Conservation (phyloP, 1,140 invertebrate species). For the Paraescarpia echinospica region DNA sequence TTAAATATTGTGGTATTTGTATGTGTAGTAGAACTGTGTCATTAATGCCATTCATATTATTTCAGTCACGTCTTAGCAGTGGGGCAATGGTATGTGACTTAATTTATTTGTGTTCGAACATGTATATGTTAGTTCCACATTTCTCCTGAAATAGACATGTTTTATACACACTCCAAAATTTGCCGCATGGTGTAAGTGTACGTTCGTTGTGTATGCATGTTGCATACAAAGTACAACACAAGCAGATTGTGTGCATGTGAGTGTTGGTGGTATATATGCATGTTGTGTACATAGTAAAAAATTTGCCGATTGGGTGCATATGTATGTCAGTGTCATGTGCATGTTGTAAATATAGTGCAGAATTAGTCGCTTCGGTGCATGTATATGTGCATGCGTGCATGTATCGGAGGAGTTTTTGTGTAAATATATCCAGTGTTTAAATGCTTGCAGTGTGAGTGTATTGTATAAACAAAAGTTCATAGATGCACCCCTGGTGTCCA, state of each 20-base stretch:
- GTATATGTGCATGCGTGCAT: not conserved
- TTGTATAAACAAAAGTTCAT: too few species aligned
- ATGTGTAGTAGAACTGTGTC: not conserved
- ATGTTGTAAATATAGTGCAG: not conserved
- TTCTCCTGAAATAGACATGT: not conserved
- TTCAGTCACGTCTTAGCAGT: not conserved
- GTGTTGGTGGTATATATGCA: too few species aligned
- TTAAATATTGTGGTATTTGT: not conserved
- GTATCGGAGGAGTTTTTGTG: not conserved
- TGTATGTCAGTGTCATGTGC: not conserved
- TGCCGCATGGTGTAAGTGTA: too few species aligned
- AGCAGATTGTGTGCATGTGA: too few species aligned
- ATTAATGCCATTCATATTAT: not conserved
- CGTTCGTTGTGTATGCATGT: too few species aligned
- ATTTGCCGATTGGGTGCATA: not conserved
- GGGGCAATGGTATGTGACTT: not conserved
- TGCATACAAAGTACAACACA: too few species aligned
- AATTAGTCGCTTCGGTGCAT: not conserved
- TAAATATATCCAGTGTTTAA: not conserved
- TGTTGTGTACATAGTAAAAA: too few species aligned
- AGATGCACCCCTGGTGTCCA: too few species aligned
- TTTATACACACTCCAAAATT: not conserved
- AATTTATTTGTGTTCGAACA: not conserved
- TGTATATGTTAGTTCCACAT: not conserved
- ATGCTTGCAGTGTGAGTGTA: not conserved